A percentile compares a stretch with the other conserved stretches of the same genome.
phyloP scores from a whole-genome alignment of 2,888 invertebrate species.

The Meteorus colon region DNA sequence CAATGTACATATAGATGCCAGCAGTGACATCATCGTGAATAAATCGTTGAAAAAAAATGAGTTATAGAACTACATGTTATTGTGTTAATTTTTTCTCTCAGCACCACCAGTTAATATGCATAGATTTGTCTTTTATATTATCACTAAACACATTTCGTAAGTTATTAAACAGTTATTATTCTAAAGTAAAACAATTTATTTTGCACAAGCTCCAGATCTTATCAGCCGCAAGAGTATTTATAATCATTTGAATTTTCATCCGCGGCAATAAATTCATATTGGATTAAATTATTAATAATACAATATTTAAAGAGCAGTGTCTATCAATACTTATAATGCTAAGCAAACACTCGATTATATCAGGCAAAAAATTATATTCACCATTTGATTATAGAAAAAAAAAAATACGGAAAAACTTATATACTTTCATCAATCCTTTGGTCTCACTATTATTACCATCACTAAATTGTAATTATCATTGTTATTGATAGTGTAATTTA shows the following conservation, averaged over 20 bases:
- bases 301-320: slow-evolving; percentile 58
- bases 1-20: slow-evolving; percentile 66
- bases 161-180: slow-evolving; percentile 32
- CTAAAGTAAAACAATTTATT: slow-evolving; percentile 61
- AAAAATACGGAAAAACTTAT: slow-evolving; percentile 49
- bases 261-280: slow-evolving; percentile 18
- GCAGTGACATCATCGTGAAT: slow-evolving; percentile 33
- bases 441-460: neutral
- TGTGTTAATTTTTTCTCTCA: slow-evolving; percentile 14
- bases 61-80: slow-evolving; percentile 2
- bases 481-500: neutral
- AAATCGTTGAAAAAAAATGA: slow-evolving; percentile 26
- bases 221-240: slow-evolving; percentile 54
- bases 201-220: slow-evolving; percentile 56
- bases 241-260: slow-evolving; percentile 53
- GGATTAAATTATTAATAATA: slow-evolving; percentile 60
- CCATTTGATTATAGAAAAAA: neutral
- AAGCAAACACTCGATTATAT: slow-evolving; percentile 56
- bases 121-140: neutral
- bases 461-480: neutral
- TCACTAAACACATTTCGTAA: neutral
- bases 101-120: neutral
- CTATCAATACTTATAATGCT: slow-evolving; percentile 26
- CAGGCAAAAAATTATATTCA: neutral
- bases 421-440: slow-evolving; percentile 37